Evolutionary conservation across 2,113 vertebrate genomes (phyloP).

Genomic region (Phylloscopus trochiloides): DNA sequence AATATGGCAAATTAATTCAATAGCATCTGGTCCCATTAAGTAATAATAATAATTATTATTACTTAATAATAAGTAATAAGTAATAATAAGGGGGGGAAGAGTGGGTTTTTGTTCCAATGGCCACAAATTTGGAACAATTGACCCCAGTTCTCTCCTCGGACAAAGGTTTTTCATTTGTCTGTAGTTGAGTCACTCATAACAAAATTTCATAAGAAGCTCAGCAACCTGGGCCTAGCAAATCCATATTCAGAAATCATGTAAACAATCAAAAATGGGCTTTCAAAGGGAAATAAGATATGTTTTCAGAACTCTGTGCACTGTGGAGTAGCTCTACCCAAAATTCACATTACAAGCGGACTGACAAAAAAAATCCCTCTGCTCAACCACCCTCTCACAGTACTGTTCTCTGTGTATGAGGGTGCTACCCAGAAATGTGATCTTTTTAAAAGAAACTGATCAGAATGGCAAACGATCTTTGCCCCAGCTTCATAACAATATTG

Average conservation of each 20-base stretch:
- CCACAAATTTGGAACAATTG: neutral
- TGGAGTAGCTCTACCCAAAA: neutral
- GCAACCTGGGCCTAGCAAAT: neutral
- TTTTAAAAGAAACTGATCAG: neutral
- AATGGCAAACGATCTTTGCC: neutral
- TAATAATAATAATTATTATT: neutral
- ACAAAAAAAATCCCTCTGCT: neutral
- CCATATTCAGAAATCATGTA: neutral
- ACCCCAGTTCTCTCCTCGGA: neutral
- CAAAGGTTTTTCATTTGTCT: neutral
- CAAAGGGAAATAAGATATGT: neutral
- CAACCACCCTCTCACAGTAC: fast-evolving
- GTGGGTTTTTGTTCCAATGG: neutral
- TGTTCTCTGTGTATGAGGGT: fast-evolving
- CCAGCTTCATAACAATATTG: neutral
- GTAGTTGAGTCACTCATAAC: neutral
- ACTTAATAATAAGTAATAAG: too few species aligned
- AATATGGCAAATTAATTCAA: neutral
- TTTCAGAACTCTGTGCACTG: neutral
- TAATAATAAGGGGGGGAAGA: neutral
- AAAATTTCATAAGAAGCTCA: neutral
- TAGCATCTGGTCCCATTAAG: neutral
- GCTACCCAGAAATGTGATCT: neutral
- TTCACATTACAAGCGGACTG: neutral
- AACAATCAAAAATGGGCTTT: neutral